phyloP scores from a whole-genome alignment of 2,797 vertebrate species.

The Megalops cyprinoides region DNA sequence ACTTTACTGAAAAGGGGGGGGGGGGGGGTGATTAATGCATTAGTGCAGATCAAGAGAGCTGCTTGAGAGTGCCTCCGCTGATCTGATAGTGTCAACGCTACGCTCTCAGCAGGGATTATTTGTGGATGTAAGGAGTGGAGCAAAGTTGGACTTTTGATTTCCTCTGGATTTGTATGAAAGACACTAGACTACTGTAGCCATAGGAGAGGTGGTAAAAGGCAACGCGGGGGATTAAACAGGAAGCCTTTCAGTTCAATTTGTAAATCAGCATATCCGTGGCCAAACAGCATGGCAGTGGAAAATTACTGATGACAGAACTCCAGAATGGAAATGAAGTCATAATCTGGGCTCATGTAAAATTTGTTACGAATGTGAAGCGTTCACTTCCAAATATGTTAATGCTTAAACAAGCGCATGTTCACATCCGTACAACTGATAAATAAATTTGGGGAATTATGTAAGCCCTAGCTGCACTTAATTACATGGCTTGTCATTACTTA shows the following conservation, averaged over 20 bases:
- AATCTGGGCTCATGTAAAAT: not conserved
- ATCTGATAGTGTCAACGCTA: constrained; percentile 3
- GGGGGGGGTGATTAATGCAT: constrained; percentile 9
- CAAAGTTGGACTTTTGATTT: constrained; percentile 11
- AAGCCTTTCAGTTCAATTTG: constrained; percentile 21
- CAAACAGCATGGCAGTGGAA: constrained; percentile 4
- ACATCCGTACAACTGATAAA: too few relatives aligned
- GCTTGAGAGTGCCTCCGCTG: not conserved
- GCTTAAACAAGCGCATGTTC: not conserved
- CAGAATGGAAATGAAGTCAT: not conserved
- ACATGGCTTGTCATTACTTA: too few relatives aligned
- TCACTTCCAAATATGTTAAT: not conserved
- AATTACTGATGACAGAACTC: not conserved
- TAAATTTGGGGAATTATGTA: too few relatives aligned
- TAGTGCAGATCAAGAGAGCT: constrained; percentile 14
- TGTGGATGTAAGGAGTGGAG: not conserved
- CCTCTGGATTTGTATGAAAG: constrained; percentile 1
- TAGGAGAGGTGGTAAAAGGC: not conserved
- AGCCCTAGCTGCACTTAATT: too few relatives aligned
- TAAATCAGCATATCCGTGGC: not conserved
- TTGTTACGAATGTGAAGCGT: not conserved
- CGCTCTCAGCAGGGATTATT: constrained; percentile 14
- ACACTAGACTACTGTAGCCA: not conserved
- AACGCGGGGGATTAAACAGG: constrained; percentile 2
- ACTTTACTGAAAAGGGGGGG: not conserved